Conservation (phyloP, 2,797 vertebrate genomes). For the Tapirus indicus region DNA sequence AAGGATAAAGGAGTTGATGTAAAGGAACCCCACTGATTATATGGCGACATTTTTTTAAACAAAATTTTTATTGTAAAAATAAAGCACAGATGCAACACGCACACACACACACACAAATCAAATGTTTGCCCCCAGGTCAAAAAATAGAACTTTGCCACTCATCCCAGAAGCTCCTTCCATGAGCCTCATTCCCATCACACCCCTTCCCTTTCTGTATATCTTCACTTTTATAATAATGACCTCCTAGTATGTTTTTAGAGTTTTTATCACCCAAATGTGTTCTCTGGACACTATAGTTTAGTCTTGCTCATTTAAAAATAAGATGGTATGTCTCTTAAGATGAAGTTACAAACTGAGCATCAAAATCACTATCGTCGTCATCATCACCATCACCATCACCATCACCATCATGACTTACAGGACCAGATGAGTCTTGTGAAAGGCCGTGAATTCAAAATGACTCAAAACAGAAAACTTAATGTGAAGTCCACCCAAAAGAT, state of each 20-base stretch:
- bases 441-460: neutral
- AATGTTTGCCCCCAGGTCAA: neutral
- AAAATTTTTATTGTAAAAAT: neutral
- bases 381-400: neutral
- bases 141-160: neutral
- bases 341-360: neutral
- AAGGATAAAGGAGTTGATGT: neutral
- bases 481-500: neutral
- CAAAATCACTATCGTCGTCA: neutral
- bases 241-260: neutral
- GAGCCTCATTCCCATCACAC: neutral
- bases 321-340: neutral
- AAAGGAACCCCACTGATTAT: neutral
- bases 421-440: neutral
- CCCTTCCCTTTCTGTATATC: neutral
- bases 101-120: neutral
- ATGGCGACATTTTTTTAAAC: neutral
- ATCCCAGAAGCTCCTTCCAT: neutral
- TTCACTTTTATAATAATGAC: neutral
- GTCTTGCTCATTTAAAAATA: neutral
- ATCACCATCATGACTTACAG: neutral
- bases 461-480: slow-evolving; percentile 10
- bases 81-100: neutral
- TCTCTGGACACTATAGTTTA: neutral
- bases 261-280: neutral